A percentile compares a stretch with the other conserved stretches of the same genome.
phyloP scores from a whole-genome alignment of 2,113 vertebrate genomes.

The Hepsetus odoe region DNA sequence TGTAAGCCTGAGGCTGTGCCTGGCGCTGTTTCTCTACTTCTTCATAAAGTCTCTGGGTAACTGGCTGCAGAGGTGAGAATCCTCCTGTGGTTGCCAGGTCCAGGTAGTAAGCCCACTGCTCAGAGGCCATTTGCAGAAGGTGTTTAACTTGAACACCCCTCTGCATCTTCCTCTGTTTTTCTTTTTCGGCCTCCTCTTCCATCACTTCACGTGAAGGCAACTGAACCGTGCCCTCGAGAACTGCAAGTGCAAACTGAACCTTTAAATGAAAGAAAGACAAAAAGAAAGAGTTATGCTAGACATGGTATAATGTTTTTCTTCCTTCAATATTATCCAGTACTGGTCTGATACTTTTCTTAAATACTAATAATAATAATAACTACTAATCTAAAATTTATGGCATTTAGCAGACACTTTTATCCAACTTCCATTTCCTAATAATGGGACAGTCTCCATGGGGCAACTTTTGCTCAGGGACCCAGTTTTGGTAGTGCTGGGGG shows the following conservation, averaged over 20 bases:
- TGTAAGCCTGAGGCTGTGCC: slow-evolving; percentile 61
- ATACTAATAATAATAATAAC: too few species aligned
- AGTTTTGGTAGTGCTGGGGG: too few species aligned
- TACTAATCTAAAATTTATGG: too few species aligned
- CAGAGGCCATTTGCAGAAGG: slow-evolving; percentile 59
- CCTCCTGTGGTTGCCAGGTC: slow-evolving; percentile 55
- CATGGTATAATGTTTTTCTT: too few species aligned
- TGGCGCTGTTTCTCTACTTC: slow-evolving; percentile 63
- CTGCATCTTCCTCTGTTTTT: slow-evolving; percentile 50
- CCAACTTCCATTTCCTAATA: too few species aligned
- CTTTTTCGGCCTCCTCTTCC: slow-evolving; percentile 55
- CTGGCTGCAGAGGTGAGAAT: slow-evolving; percentile 60
- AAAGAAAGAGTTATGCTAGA: too few species aligned
- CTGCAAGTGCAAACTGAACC: slow-evolving; percentile 69
- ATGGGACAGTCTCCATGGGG: too few species aligned
- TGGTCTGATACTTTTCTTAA: too few species aligned
- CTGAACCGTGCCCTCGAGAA: slow-evolving; percentile 59
- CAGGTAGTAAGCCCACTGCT: slow-evolving; percentile 72
- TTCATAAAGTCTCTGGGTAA: slow-evolving; percentile 63
- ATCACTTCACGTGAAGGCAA: slow-evolving; percentile 64
- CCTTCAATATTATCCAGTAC: too few species aligned
- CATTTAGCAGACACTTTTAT: too few species aligned
- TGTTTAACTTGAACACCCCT: slow-evolving; percentile 61
- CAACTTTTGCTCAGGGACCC: too few species aligned
- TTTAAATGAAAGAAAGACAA: slow-evolving; percentile 28